These are phyloP conservation scores for Myotis findleyi DNA, from an alignment of 2,797 vertebrate species.

Conservation along the genomic window DNA sequence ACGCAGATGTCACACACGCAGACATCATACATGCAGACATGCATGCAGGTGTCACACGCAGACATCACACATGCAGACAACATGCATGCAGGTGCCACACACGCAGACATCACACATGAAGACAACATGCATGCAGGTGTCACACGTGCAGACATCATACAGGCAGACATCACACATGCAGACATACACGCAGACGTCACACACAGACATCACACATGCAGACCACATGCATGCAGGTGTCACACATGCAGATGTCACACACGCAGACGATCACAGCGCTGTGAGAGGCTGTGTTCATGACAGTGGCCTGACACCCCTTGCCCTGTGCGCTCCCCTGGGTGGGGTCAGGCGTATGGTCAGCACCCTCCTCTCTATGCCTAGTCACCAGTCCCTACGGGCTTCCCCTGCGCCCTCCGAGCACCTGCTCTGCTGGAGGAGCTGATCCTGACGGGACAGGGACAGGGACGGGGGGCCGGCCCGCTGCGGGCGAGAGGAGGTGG, in stretches of 20 bases:
- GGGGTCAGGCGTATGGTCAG: not conserved
- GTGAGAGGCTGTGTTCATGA: rapidly evolving
- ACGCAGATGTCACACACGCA: too few species aligned
- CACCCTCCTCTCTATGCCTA: not conserved
- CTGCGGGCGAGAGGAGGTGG: rapidly evolving
- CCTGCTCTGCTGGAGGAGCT: not conserved
- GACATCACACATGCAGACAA: rapidly evolving
- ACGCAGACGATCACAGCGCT: rapidly evolving
- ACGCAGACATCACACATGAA: too few species aligned
- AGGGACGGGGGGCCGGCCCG: not conserved
- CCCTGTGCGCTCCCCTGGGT: rapidly evolving
- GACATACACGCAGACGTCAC: too few species aligned
- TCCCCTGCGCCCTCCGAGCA: not conserved
- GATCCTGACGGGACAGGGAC: not conserved
- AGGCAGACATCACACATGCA: rapidly evolving
- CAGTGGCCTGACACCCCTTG: rapidly evolving
- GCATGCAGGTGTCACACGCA: too few species aligned
- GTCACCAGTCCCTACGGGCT: not conserved
- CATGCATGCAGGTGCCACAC: too few species aligned
- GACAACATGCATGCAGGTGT: too few species aligned
- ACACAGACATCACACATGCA: rapidly evolving
- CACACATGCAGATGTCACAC: too few species aligned
- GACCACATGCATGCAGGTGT: not conserved
- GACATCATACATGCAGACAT: not conserved
- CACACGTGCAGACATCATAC: rapidly evolving